Base-by-base conservation (phyloP, 1,140 invertebrate species). In the Condylostylus longicornis region DNA sequence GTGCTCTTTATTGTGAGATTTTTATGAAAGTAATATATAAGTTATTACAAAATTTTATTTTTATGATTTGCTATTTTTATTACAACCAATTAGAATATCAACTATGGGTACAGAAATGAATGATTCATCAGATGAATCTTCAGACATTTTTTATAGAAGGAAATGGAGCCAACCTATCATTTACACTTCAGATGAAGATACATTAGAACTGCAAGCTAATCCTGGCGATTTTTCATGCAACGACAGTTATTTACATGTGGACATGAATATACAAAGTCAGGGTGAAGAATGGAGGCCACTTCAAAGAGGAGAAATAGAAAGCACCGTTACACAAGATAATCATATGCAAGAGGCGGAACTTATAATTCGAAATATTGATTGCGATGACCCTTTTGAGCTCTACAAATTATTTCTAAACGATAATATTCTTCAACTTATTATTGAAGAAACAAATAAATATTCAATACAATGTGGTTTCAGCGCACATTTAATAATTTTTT, bases 361-460 rank as follows among this genome's bases (percentile, higher is more conserved):
- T 25, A 7, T 25, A 25, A 25, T 25, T 8, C 23, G 23, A 25
- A 25, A 25, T 25, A 25, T 25, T 25, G 23, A 25, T 25, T 25
- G 23, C 23, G 23, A 25, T 25, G 23, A 25, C 23, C 23, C 23
- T 25, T 25, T 25, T 25, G 23, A 25, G 23, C 23, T 25, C 23
- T 25, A 25, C 23, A 25, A 25, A 25, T 25, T 25, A 25, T 25
- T 25, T 25, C 23, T 25, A 25, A n/a, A n/a, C n/a, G n/a, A n/a
- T n/a, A n/a, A n/a, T n/a, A n/a, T n/a, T n/a, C 13, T 27, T 27
- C 10, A 27, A 27, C 23, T 27, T 27, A 12, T 27, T 27, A 27
- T 27, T 27, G 18, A 17, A 21, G 18, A 31, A 14, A 34, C 18
- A 38, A 33, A 37, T 28, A 7, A 23, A 23, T 7, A 23, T 23